phyloP scores from a whole-genome alignment of 2,888 invertebrate species.

The Ectropis crepuscularia region DNA sequence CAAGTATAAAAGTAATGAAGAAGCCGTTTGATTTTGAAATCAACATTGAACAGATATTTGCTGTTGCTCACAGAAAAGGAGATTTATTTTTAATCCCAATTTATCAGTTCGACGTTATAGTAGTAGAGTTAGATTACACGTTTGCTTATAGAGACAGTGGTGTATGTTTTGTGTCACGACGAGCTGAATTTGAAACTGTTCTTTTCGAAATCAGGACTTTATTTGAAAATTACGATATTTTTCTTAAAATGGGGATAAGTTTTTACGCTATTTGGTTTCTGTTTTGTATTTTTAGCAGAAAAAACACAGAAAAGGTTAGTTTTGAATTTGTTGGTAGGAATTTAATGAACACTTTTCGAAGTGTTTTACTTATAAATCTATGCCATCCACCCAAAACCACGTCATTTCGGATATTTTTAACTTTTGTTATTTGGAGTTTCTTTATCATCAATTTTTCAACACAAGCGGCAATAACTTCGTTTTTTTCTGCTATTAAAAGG shows the following conservation, averaged over 20 bases:
- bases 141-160: conserved; percentile 70
- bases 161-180: conserved; percentile 67
- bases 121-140: conserved; percentile 67
- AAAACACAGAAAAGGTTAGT: conserved; percentile 52
- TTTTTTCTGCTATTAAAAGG: conserved; percentile 71
- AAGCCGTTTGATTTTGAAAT: conserved; percentile 61
- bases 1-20: conserved; percentile 52
- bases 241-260: conserved; percentile 55
- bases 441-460: conserved; percentile 73
- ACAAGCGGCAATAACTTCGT: conserved; percentile 75
- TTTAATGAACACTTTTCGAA: conserved; percentile 68
- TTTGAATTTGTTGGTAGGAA: conserved; percentile 72
- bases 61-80: conserved; percentile 63
- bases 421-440: conserved; percentile 69
- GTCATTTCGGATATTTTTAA: conserved; percentile 68
- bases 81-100: conserved; percentile 69
- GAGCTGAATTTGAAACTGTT: conserved; percentile 68
- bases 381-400: conserved; percentile 60
- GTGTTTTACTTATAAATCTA: conserved; percentile 60
- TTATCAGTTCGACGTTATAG: conserved; percentile 68
- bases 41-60: conserved; percentile 61
- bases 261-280: conserved; percentile 68
- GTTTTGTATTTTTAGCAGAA: conserved; percentile 60
- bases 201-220: conserved; percentile 62
- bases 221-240: conserved; percentile 46